Evolutionary conservation across 2,888 invertebrate genomes (phyloP), one percentile per base, ranked within the genome.

Genomic region (Ochropleura plecta): DNA sequence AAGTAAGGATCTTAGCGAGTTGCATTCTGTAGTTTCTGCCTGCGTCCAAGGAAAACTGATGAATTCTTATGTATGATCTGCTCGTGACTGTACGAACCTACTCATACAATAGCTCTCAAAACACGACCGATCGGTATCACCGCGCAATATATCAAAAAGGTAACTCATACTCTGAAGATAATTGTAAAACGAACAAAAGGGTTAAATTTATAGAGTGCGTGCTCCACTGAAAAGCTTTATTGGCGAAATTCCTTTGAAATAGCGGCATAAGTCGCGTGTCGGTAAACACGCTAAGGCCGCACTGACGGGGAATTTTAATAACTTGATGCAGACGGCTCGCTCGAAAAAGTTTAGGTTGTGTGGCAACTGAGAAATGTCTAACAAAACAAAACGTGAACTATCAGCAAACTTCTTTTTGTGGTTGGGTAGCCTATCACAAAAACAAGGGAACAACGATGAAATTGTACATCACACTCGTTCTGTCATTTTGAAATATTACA

Each of bases 171-270:
- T 80, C 60, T 59, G 60, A 71, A 86, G 85, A 85, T 85, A 85
- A 85, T 85, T 85, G 86, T 85, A 85, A 82, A 85, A 82, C 76
- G 79, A 85, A 85, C 85, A 85, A 86, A 86, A 85, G 85, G 87
- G 79, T 85, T 76, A 78, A 80, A 85, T 85, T 87, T 85, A 87
- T 87, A 82, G 87, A 77, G 87, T 87, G 85, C 85, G 85, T 85
- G 87, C 76, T 71, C 65, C 55, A 62, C 64, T 73, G 77, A 49
- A 78, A 71, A 72, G 80, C 85, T 87, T 82, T 85, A 87, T 80
- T 78, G 82, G 72, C 44, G n/a, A 63, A 85, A 82, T 85, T 82
- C 79, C 73, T 60, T 73, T 76, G 68, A 75, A 77, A 82, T 57
- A 77, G 74, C 65, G 63, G 86, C 73, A 82, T 76, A 76, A 64